phyloP scores from a whole-genome alignment of 2,888 invertebrate species.

The Ceratothoa steindachneri region DNA sequence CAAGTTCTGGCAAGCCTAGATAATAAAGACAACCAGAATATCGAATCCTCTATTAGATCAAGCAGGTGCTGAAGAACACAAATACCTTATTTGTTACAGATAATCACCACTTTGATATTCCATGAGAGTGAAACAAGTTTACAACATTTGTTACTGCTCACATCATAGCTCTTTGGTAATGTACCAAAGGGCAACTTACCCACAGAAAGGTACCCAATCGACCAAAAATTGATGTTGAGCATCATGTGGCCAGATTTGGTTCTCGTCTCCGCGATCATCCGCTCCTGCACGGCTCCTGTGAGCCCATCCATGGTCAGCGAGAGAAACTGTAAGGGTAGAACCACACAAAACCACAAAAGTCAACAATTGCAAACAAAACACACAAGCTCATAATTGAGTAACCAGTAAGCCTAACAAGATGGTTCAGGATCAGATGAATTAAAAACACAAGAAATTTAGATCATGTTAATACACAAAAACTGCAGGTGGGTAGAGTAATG shows the following conservation, averaged over 20 bases:
- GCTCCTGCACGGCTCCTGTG: slow-evolving; percentile 77
- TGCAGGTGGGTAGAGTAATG: too few species aligned
- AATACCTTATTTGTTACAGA: too few species aligned
- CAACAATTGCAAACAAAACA: too few species aligned
- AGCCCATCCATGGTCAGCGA: slow-evolving; percentile 92
- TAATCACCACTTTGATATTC: too few species aligned
- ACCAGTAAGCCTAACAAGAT: background rate
- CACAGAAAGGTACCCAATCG: slow-evolving; percentile 66
- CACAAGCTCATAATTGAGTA: background rate
- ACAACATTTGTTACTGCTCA: too few species aligned
- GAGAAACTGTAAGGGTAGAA: slow-evolving; percentile 58
- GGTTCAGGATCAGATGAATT: background rate
- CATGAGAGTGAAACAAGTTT: background rate
- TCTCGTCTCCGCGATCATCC: slow-evolving; percentile 79
- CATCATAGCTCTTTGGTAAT: too few species aligned
- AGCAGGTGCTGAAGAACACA: too few species aligned
- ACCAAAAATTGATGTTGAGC: slow-evolving; percentile 83
- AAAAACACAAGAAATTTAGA: background rate
- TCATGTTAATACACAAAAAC: background rate
- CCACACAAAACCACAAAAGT: background rate
- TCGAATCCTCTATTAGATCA: too few species aligned
- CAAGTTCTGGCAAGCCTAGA: too few species aligned
- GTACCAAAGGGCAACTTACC: too few species aligned
- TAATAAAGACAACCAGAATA: too few species aligned
- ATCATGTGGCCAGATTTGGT: slow-evolving; percentile 89